phyloP scores from a whole-genome alignment of 2,797 vertebrate genomes.

The Myotis myotis region DNA sequence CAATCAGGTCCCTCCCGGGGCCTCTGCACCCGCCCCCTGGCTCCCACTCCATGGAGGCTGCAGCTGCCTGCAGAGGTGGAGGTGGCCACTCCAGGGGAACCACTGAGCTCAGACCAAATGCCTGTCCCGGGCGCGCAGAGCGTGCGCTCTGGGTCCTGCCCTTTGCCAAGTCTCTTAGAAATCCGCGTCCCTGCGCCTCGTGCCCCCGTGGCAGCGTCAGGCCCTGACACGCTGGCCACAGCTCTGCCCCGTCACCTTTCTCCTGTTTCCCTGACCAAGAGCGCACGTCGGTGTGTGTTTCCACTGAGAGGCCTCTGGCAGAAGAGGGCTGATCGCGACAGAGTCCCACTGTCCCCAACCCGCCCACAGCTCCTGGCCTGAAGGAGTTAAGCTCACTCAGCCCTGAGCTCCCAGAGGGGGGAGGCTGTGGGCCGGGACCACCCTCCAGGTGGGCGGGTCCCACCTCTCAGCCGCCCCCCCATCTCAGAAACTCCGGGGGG shows the following conservation, averaged over 20 bases:
- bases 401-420: background rate
- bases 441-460: background rate
- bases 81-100: background rate
- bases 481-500: background rate
- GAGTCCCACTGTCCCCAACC: background rate
- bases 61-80: background rate
- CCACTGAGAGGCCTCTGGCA: background rate
- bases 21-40: constrained; percentile 94
- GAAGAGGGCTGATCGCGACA: background rate
- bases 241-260: too few relatives aligned
- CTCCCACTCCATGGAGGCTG: constrained; percentile 74
- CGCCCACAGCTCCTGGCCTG: background rate
- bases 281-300: background rate
- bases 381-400: constrained; percentile 64
- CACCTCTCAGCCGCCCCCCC: background rate
- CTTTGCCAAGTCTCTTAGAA: constrained; percentile 81
- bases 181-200: constrained; percentile 82
- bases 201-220: constrained; percentile 79
- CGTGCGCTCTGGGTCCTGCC: constrained; percentile 79
- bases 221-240: background rate
- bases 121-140: constrained; percentile 19
- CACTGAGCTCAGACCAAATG: background rate
- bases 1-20: constrained; percentile 89
- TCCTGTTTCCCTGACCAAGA: too few relatives aligned
- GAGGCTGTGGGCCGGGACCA: background rate